Percentiles rank a stretch among this genome's conserved stretches.
phyloP scores from a whole-genome alignment of 2,888 invertebrate genomes.

The Deroplatys truncata region DNA sequence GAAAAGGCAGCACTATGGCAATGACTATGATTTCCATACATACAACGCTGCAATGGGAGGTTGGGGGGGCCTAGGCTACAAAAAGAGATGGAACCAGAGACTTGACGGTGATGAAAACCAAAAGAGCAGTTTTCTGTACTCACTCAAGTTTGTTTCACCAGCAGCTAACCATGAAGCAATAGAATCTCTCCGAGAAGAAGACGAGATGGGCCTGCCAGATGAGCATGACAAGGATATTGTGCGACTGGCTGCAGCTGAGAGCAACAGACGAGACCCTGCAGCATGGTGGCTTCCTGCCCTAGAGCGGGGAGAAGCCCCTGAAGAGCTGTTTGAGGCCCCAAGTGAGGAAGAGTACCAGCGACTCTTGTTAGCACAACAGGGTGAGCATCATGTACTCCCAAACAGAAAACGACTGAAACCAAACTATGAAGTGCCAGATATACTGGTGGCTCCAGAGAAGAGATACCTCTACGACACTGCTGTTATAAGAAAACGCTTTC shows the following conservation, averaged over 20 bases:
- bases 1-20: constrained; percentile 27
- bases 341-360: constrained; percentile 13
- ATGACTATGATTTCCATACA: constrained; percentile 33
- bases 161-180: constrained; percentile 26
- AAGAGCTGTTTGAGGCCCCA: neutral
- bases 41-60: constrained; percentile 28
- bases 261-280: neutral
- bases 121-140: constrained; percentile 26
- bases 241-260: neutral
- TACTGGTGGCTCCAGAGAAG: constrained; percentile 1
- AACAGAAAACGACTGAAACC: neutral
- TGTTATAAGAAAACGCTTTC: constrained; percentile 55
- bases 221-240: constrained; percentile 27
- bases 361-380: neutral
- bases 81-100: constrained; percentile 26
- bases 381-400: neutral
- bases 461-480: constrained; percentile 8
- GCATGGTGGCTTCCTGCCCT: neutral
- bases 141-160: constrained; percentile 28
- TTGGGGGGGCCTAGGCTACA: constrained; percentile 5
- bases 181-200: constrained; percentile 25
- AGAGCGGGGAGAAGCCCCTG: neutral
- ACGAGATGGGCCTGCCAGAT: constrained; percentile 18
- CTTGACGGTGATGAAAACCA: constrained; percentile 22
- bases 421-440: neutral